Percentiles rank a stretch among this genome's conserved stretches.
Evolutionary conservation across 1,140 invertebrate species (phyloP).

Genomic region (Drosophila bocki): DNA sequence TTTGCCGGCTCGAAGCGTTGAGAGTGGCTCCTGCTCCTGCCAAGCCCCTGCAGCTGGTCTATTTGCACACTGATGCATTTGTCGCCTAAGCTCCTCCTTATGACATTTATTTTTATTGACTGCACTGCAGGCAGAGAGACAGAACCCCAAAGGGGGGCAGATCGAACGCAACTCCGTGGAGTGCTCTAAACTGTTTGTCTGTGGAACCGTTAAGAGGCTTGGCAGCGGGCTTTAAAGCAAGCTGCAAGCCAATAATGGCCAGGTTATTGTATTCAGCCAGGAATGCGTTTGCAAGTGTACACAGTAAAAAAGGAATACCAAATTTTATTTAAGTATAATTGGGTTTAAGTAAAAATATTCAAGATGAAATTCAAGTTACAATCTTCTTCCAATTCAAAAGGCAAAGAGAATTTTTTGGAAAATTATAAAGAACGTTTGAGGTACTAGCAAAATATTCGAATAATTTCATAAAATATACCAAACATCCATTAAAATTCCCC

Average conservation of each 20-base stretch:
- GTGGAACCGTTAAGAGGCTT: constrained; percentile 60
- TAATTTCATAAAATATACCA: background rate
- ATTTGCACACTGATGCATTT: constrained; percentile 66
- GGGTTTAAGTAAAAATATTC: background rate
- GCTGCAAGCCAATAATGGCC: constrained; percentile 32
- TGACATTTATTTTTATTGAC: constrained; percentile 84
- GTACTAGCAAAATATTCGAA: background rate
- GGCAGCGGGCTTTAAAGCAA: constrained; percentile 55
- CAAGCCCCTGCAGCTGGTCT: constrained; percentile 31
- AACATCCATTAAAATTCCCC: background rate
- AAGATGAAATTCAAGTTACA: background rate
- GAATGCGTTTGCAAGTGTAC: background rate
- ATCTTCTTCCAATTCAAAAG: background rate
- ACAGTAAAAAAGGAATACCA: background rate
- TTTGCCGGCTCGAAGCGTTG: constrained; percentile 56
- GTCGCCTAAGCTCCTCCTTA: constrained; percentile 74
- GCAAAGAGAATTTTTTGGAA: background rate
- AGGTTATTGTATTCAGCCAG: constrained; percentile 22
- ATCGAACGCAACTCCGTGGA: constrained; percentile 30
- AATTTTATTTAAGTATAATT: background rate
- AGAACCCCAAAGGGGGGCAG: constrained; percentile 3
- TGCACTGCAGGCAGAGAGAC: constrained; percentile 37
- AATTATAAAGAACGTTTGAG: too few species aligned
- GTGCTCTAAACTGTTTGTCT: constrained; percentile 53
- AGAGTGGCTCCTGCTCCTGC: constrained; percentile 1